Conservation (phyloP, 92 coral and sea anemone species). For the Parazoanthus darwini region DNA sequence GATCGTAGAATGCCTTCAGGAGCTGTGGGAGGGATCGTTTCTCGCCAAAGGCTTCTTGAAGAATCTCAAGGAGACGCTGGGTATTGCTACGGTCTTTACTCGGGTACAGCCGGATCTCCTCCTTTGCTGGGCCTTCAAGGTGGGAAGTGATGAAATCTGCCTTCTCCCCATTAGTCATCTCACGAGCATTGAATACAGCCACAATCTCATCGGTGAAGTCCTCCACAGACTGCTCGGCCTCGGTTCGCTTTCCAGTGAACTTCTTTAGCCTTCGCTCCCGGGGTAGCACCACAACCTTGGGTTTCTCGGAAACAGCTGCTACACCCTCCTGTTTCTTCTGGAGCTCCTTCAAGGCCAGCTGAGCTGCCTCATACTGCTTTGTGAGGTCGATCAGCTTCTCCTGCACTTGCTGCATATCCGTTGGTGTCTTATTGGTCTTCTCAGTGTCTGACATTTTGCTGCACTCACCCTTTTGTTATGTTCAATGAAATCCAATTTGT, state of each 20-base stretch:
- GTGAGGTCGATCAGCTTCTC: not conserved
- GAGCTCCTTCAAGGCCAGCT: constrained; percentile 2
- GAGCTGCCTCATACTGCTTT: constrained; percentile 6
- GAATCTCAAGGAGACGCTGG: constrained; percentile 16
- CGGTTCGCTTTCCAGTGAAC: not conserved
- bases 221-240: too few species aligned
- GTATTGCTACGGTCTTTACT: not conserved
- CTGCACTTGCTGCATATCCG: constrained; percentile 12
- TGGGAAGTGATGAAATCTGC: too few species aligned
- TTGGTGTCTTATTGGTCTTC: not conserved
- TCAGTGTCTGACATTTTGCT: constrained; percentile 5
- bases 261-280: constrained; percentile 15
- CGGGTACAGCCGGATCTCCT: too few species aligned
- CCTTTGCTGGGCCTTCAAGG: too few species aligned
- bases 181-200: too few species aligned
- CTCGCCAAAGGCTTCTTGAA: constrained; percentile 37
- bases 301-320: not conserved
- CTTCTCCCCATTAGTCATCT: too few species aligned
- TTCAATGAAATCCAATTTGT: too few species aligned
- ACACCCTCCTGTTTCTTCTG: not conserved
- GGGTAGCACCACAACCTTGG: constrained; percentile 22
- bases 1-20: constrained; percentile 46
- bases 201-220: too few species aligned
- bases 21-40: constrained; percentile 44
- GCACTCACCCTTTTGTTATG: not conserved